Evolutionary conservation across 2,888 invertebrate genomes (phyloP), one percentile per base, ranked within the genome.

Genomic region (Archips crataeganus): DNA sequence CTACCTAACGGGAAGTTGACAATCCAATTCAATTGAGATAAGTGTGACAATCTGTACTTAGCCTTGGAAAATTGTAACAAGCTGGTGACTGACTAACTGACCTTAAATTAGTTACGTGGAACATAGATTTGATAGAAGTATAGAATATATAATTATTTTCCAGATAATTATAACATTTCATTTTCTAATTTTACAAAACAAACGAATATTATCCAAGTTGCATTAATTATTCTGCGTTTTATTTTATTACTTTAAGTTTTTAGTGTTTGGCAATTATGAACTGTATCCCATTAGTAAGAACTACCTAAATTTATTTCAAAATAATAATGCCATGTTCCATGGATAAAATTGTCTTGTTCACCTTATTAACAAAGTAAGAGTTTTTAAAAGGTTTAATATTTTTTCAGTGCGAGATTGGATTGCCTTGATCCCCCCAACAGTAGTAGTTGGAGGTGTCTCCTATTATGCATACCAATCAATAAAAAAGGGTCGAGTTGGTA

Each of bases 341-440:
- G 5, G n/a, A 49, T 2, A 4, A 5, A n/a, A 49, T 13, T 1
- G 1, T 49, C n/a, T n/a, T n/a, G 1, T n/a, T 49, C 49, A 36
- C 36, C 3, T 36, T 36, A 36, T 36, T 1, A 36, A 5, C 2
- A 2, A 39, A 39, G 39, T 3, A 39, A 39, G 6, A 39, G 39
- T 23, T 54, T 54, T 54, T 54, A 13, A n/a, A n/a, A 49, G 6
- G 15, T 54, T 32, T 32, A 11, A 3, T 39, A 51, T 51, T 51
- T 6, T 74, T 74, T 60, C 65, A 74, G 74, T 74, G 10, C 69
- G 69, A 61, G 74, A 74, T 65, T 74, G 74, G 74, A 69, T 74
- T 3, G 70, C 74, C 13, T 60, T 74, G 23, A 74, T 74, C n/a
- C 74, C 74, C 2, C 74, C 74, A 36, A 74, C 74, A 23, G 54